Base-by-base conservation (phyloP, 1,140 invertebrate species). In the Heliothis subflexa region DNA sequence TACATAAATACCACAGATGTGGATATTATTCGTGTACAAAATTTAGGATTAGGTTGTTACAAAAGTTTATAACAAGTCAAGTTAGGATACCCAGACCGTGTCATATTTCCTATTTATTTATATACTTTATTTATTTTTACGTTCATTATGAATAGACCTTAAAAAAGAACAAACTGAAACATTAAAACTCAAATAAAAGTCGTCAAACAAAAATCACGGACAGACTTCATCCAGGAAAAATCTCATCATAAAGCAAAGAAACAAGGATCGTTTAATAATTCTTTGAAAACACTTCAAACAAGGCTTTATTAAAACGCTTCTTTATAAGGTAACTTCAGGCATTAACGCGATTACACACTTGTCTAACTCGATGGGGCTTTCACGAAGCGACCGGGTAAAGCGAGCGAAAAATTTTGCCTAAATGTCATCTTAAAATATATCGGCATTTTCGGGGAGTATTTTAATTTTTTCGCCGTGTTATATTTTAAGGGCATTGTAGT, bases 361-460 rank as follows among this genome's bases (percentile, higher is more conserved):
- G 16, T 70, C n/a, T 28, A 28, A 11, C 18, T 25, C n/a, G 25
- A 70, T 13, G 21, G 25, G 28, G 45, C 40, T 49, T 70, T 14
- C 50, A 7, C 64, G 18, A 25, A 40, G 50, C 18, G 64, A 25
- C 21, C 45, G 21, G 47, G 18, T 50, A 70, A 68, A 68, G 18
- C 45, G 64, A 68, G 18, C 18, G 61, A 62, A 45, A 62, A 62
- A 62, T 62, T 40, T 62, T 16, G 25, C 33, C 33, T 62, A 62
- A 68, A 68, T 68, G 64, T 49, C 64, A 62, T 16, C 64, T 50
- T 47, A 68, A 68, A 68, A 70, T 70, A 52, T 47, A 25, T 5
- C 47, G 47, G n/a, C 47, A 70, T 70, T 70, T 50, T 66, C 18
- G 21, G 5, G 14, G 18, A 21, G 12, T 28, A 49, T 49, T 25